These are phyloP conservation scores for Eidolon helvum DNA, from an alignment of 2,113 vertebrate genomes.

Conservation along the genomic window DNA sequence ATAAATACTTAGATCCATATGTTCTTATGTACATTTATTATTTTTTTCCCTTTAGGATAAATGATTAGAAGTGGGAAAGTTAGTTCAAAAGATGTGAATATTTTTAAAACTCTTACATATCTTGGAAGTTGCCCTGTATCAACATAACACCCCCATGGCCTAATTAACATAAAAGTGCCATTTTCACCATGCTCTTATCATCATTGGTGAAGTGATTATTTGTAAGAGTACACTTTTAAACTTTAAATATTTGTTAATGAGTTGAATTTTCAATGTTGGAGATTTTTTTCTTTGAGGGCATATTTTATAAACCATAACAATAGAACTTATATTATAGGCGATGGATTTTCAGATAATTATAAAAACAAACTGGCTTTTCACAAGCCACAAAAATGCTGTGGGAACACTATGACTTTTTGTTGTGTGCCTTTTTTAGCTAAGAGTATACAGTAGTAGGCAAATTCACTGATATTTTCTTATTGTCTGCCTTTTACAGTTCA, in stretches of 20 bases:
- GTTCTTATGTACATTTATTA: neutral
- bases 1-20: neutral
- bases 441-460: neutral
- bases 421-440: neutral
- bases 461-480: neutral
- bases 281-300: neutral
- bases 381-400: neutral
- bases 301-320: constrained; percentile 28
- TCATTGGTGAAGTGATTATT: neutral
- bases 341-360: neutral
- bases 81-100: neutral
- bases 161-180: neutral
- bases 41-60: neutral
- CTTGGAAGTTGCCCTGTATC: neutral
- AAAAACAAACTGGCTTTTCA: neutral
- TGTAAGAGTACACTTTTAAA: neutral
- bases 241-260: constrained; percentile 18
- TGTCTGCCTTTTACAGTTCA: neutral
- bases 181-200: neutral
- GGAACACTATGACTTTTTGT: neutral
- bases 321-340: neutral
- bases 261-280: neutral
- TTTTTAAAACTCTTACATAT: constrained; percentile 11
- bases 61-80: neutral
- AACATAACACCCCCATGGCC: neutral